A percentile compares a stretch with the other conserved stretches of the same genome.
Evolutionary conservation across 1,140 invertebrate species (phyloP).

Genomic region (Cecropterus lyciades): DNA sequence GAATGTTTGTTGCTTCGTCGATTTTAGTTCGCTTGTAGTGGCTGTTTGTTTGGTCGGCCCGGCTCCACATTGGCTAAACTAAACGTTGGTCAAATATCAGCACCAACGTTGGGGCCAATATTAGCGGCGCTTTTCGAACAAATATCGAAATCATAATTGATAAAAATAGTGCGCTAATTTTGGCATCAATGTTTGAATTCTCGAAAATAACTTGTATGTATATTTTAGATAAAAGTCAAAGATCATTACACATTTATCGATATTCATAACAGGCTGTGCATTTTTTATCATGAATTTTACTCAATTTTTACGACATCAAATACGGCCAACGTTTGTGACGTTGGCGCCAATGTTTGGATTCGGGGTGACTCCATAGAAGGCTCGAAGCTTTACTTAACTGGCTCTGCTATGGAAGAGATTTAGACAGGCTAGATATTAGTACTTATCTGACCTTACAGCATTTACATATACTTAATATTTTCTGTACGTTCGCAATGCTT

Average conservation of each 20-base stretch:
- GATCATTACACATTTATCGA: too few species aligned
- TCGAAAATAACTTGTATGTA: too few species aligned
- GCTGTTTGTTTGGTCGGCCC: conserved; percentile 41
- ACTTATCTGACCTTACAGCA: conserved; percentile 44
- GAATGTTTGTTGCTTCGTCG: conserved; percentile 41
- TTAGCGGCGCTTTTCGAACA: not conserved
- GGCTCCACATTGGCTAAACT: not conserved
- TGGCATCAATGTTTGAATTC: too few species aligned
- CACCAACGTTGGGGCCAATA: conserved; percentile 2
- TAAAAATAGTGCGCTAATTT: not conserved
- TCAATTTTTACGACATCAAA: too few species aligned
- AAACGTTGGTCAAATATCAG: too few species aligned
- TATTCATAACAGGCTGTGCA: conserved; percentile 5
- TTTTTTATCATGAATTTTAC: too few species aligned
- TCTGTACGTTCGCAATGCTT: conserved; percentile 42
- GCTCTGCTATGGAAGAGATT: conserved; percentile 49
- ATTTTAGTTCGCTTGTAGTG: conserved; percentile 63
- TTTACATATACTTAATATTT: conserved; percentile 43
- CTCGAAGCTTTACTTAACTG: conserved; percentile 50
- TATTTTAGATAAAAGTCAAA: too few species aligned
- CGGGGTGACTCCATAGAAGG: conserved; percentile 24
- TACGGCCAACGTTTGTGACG: not conserved
- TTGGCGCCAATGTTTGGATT: conserved; percentile 16
- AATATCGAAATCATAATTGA: too few species aligned
- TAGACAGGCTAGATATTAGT: conserved; percentile 40